Evolutionary conservation across 2,113 vertebrate genomes (phyloP), one percentile per base, ranked within the genome.

Genomic region (Ameiurus melas): DNA sequence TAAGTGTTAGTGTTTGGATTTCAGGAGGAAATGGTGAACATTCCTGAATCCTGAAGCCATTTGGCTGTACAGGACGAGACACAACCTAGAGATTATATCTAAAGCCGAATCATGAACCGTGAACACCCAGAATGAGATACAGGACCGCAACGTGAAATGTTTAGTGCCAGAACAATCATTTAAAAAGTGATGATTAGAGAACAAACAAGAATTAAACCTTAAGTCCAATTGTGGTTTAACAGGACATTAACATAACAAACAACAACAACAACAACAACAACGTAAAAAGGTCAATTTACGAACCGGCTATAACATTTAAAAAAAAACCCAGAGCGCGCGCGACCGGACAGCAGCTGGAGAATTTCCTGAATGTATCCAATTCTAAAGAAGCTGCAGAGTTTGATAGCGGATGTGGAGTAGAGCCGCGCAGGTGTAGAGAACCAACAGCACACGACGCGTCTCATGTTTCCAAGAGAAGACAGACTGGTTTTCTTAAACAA

Each of bases 21-120:
- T 92, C 93, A 91, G 92, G 91, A 96, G 95, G 96, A 94, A 95
- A 97, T 96, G 94, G 94, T 95, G 96, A 94, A 93, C 95, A 97
- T 97, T 97, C 96, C 95, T 96, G 92, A 91, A 94, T 89, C 91
- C 94, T 94, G 95, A 95, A 96, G 95, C 94, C 94, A 94, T 92
- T 92, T 93, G 93, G 87, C 88, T 43, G 43, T 51, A 81, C 53
- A 43, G 53, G 82, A 60, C 33, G 47, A 88, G 80, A 90, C 90
- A 90, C 87, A 93, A 60, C 36, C 68, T 89, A 33, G 68, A 66
- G 89, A 83, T 87, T 75, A 14, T 36, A 73, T 77, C 20, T 75
- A 27, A 85, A 66, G 82, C 13, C 22, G n/a, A 33, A 80, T 55
- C 2, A 57, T 80, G 82, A 84, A 68, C 27, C 27, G 14, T 68